Percentiles rank a stretch among this genome's conserved stretches.
Evolutionary conservation across 2,797 vertebrate genomes (phyloP).

Genomic region (Microcaecilia unicolor): DNA sequence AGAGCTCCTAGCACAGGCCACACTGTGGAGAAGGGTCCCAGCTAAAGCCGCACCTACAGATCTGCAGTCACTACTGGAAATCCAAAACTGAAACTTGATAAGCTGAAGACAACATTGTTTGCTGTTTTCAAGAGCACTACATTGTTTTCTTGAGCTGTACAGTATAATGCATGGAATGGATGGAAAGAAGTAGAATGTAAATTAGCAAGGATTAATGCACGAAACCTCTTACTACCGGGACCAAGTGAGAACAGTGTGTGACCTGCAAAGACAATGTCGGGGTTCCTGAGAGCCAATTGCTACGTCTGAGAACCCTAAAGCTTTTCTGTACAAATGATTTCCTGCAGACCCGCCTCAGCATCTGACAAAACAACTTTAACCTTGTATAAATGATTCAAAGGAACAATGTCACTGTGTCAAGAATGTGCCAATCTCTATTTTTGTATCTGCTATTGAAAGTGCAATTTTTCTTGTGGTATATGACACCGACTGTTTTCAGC

Average conservation of each 20-base stretch:
- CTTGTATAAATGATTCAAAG: conserved; percentile 25
- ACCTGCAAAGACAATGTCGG: not conserved
- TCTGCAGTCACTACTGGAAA: conserved; percentile 43
- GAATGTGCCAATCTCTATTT: conserved; percentile 55
- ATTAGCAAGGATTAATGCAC: not conserved
- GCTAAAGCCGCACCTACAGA: not conserved
- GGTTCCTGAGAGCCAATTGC: conserved; percentile 11
- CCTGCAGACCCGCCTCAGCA: conserved; percentile 23
- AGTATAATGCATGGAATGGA: conserved; percentile 11
- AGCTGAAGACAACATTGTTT: not conserved
- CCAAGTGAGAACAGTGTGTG: not conserved
- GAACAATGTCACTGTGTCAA: conserved; percentile 37
- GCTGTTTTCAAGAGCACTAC: conserved; percentile 6
- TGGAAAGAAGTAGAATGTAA: not conserved
- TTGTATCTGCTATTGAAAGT: conserved; percentile 49
- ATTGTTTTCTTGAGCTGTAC: conserved; percentile 5
- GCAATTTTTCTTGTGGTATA: conserved; percentile 39
- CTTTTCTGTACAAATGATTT: conserved; percentile 23
- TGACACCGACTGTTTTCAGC: conserved; percentile 7
- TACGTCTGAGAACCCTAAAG: conserved; percentile 3
- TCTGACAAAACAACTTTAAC: too few relatives aligned
- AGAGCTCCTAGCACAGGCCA: conserved; percentile 82
- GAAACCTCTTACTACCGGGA: conserved; percentile 8
- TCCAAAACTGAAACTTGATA: conserved; percentile 49
- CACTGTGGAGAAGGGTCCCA: conserved; percentile 32